These are phyloP conservation scores for Conops quadrifasciatus DNA, from an alignment of 2,888 invertebrate genomes.

Conservation along the genomic window DNA sequence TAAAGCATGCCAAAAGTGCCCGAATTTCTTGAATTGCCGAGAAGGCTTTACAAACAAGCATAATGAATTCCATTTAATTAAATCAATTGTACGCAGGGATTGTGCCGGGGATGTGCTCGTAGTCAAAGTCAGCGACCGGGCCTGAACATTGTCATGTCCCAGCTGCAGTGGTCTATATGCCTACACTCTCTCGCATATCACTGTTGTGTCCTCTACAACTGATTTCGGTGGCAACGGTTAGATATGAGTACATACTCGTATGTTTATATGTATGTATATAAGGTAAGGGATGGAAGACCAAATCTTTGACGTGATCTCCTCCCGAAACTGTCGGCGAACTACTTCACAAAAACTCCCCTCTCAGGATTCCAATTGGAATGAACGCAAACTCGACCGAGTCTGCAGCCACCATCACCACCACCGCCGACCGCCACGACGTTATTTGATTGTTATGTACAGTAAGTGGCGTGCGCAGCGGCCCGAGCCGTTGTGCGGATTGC, in stretches of 20 bases:
- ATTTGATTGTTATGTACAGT: conserved; percentile 37
- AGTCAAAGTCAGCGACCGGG: too few relatives aligned
- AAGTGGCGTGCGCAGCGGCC: conserved; percentile 29
- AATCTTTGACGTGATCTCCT: conserved; percentile 41
- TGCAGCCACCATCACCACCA: conserved; percentile 34
- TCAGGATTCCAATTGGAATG: conserved; percentile 35
- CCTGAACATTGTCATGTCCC: too few relatives aligned
- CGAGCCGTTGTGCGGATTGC: conserved; percentile 16
- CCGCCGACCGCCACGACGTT: neutral
- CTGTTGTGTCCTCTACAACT: too few relatives aligned
- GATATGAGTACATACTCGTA: neutral
- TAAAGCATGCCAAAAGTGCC: too few relatives aligned
- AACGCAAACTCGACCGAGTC: neutral
- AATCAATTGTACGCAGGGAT: too few relatives aligned
- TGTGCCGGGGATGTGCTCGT: too few relatives aligned
- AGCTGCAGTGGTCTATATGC: too few relatives aligned
- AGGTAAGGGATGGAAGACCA: conserved; percentile 21
- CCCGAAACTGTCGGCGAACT: conserved; percentile 21
- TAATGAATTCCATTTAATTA: too few relatives aligned
- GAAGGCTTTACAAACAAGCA: too few relatives aligned
- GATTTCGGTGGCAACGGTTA: neutral
- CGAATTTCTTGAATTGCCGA: too few relatives aligned
- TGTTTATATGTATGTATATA: neutral
- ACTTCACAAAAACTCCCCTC: conserved; percentile 33
- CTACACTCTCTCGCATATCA: too few relatives aligned